Percentiles rank a stretch among this genome's conserved stretches.
Conservation (phyloP, 2,797 vertebrate genomes). For the Sebastiscus tertius region DNA sequence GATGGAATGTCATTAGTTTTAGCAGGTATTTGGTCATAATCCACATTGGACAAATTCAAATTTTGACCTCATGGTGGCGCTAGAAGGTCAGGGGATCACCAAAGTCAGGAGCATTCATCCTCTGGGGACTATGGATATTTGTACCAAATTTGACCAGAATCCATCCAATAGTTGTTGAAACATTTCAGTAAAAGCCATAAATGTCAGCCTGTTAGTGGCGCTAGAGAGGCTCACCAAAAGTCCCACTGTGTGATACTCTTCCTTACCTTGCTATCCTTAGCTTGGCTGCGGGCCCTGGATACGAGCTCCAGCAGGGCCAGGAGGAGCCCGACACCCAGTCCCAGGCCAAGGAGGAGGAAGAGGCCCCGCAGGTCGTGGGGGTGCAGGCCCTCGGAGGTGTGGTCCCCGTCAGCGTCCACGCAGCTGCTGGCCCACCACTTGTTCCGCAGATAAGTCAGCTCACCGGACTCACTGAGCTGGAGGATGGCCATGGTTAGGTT, state of each 20-base stretch:
- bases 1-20: background rate
- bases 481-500: slow-evolving; percentile 86
- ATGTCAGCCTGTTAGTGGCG: background rate
- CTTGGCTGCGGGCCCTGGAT: slow-evolving; percentile 80
- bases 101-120: background rate
- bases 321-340: slow-evolving; percentile 81
- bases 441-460: slow-evolving; percentile 81
- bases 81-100: background rate
- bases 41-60: background rate
- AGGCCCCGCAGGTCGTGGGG: slow-evolving; percentile 82
- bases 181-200: background rate
- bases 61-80: background rate
- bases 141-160: background rate
- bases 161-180: background rate
- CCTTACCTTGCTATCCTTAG: slow-evolving; percentile 83
- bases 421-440: slow-evolving; percentile 93
- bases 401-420: background rate
- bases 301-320: slow-evolving; percentile 86
- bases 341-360: slow-evolving; percentile 88
- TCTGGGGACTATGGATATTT: too few relatives aligned
- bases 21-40: background rate
- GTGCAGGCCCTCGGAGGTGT: slow-evolving; percentile 69
- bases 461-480: slow-evolving; percentile 84
- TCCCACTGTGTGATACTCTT: background rate
- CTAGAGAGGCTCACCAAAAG: background rate